Evolutionary conservation across 2,113 vertebrate species (phyloP).

Genomic region (Sphaerodactylus townsendi): DNA sequence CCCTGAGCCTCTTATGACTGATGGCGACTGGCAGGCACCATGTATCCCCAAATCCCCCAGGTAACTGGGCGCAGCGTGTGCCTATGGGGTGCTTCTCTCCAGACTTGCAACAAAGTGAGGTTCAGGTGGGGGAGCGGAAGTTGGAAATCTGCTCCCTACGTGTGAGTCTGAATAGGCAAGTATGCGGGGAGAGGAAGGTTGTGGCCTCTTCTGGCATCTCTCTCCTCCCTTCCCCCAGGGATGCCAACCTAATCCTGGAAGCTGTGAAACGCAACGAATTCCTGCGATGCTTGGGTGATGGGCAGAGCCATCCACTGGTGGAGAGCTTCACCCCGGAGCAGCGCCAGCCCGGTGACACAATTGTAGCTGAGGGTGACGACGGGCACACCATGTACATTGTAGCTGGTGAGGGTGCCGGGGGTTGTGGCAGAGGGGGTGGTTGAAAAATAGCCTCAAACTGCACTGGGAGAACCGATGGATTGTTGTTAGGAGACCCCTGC

Average conservation of each 20-base stretch:
- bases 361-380: slow-evolving; percentile 78
- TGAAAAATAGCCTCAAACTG: no score
- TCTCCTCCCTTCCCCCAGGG: slow-evolving; percentile 58
- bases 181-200: no score
- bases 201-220: not conserved
- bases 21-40: slow-evolving; percentile 54
- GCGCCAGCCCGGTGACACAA: slow-evolving; percentile 50
- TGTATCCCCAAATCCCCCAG: slow-evolving; percentile 69
- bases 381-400: slow-evolving; percentile 83
- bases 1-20: slow-evolving; percentile 69
- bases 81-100: not conserved
- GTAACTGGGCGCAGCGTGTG: slow-evolving; percentile 28
- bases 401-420: slow-evolving; percentile 64
- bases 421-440: fast-evolving
- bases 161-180: not conserved
- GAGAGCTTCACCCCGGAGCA: slow-evolving; percentile 61
- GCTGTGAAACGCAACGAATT: slow-evolving; percentile 78
- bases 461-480: no score
- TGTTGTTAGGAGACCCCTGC: no score
- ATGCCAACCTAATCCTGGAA: slow-evolving; percentile 72
- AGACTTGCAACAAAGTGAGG: not conserved
- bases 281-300: slow-evolving; percentile 80
- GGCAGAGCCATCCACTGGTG: slow-evolving; percentile 79
- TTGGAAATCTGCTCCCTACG: not conserved
- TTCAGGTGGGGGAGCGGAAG: not conserved